A percentile compares a stretch with the other conserved stretches of the same genome.
These are phyloP conservation scores for Ecliptopera silaceata DNA, from an alignment of 2,888 invertebrate species.

Conservation along the genomic window DNA sequence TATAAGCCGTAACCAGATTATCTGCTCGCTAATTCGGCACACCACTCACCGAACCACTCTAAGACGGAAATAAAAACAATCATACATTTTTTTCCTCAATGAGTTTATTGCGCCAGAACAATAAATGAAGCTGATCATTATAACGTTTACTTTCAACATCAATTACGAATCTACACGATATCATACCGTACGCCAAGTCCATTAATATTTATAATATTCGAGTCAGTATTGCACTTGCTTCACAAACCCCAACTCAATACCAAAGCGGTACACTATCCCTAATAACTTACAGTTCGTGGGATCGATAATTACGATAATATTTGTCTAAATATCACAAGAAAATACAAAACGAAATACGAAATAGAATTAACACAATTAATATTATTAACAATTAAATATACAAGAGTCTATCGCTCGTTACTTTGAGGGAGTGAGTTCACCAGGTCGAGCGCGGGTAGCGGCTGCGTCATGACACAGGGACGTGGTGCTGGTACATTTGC, in stretches of 20 bases:
- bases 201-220: slow-evolving; percentile 76
- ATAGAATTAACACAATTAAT: slow-evolving; percentile 81
- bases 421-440: slow-evolving; percentile 65
- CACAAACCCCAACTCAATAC: slow-evolving; percentile 66
- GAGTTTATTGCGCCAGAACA: slow-evolving; percentile 82
- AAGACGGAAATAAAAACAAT: slow-evolving; percentile 71
- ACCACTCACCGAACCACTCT: slow-evolving; percentile 47
- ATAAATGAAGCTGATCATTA: slow-evolving; percentile 82
- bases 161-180: slow-evolving; percentile 80
- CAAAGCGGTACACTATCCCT: slow-evolving; percentile 72
- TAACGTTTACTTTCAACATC: slow-evolving; percentile 84
- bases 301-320: slow-evolving; percentile 76
- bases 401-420: slow-evolving; percentile 62
- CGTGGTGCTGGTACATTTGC: slow-evolving; percentile 81
- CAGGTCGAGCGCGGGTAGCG: slow-evolving; percentile 67
- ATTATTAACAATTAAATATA: slow-evolving; percentile 81
- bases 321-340: slow-evolving; percentile 83
- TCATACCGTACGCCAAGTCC: slow-evolving; percentile 67
- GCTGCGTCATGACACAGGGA: slow-evolving; percentile 80
- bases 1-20: slow-evolving; percentile 55
- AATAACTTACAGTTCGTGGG: slow-evolving; percentile 81
- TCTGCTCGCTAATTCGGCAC: slow-evolving; percentile 51
- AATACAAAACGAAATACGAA: slow-evolving; percentile 82
- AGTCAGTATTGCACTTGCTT: slow-evolving; percentile 79
- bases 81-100: slow-evolving; percentile 70